Conservation (phyloP, 2,888 invertebrate species). For the Acleris holmiana region DNA sequence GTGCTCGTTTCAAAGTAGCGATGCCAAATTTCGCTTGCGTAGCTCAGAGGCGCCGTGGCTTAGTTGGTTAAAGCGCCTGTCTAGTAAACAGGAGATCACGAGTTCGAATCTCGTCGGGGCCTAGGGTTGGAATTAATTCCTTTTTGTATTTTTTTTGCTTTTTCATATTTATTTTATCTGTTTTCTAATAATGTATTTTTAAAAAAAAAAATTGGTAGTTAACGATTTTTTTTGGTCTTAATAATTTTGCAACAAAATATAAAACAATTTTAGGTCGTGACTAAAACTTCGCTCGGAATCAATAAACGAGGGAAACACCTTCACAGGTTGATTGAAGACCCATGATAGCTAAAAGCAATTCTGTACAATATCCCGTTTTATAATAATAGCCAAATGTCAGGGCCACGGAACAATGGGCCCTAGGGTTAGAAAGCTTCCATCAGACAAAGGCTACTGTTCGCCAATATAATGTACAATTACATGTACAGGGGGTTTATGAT, state of each 20-base stretch:
- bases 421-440: constrained; percentile 28
- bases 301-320: background rate
- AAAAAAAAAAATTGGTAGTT: too few species aligned
- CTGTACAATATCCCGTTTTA: constrained; percentile 1
- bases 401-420: constrained; percentile 24
- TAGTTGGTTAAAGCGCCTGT: constrained; percentile 90
- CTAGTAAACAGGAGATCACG: constrained; percentile 91
- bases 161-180: background rate
- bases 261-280: too few species aligned
- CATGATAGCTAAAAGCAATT: constrained; percentile 2
- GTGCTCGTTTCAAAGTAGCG: background rate
- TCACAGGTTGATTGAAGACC: background rate
- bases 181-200: background rate
- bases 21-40: constrained; percentile 11
- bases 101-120: constrained; percentile 90
- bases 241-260: too few species aligned
- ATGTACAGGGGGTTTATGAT: background rate
- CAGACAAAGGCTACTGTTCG: constrained; percentile 34
- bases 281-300: background rate
- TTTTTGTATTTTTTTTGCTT: constrained; percentile 10
- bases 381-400: constrained; percentile 24
- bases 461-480: constrained; percentile 2
- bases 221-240: too few species aligned
- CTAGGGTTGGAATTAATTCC: constrained; percentile 53
- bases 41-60: constrained; percentile 85